Base-by-base conservation (phyloP, 2,888 invertebrate genomes). In the Scelioninae gen. 1 region DNA sequence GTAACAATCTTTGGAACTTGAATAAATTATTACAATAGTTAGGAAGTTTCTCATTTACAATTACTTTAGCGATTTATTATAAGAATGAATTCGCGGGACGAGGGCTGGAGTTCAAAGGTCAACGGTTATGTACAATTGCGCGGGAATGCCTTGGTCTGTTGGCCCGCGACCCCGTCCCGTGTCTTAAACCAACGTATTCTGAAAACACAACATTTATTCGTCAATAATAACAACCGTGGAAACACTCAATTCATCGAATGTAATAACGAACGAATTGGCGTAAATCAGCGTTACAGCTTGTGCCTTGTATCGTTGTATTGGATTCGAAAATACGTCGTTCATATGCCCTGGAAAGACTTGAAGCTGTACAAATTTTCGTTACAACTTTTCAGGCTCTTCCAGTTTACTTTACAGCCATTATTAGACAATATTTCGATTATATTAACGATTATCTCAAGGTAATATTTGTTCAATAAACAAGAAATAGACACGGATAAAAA, bases 21-120 rank as follows among this genome's bases (percentile, higher is more conserved):
- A 60, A 77, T 77, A 78, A 78, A 78, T 78, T 65, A 78, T 78
- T 71, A 58, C 65, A 78, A 78, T 72, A 79, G 72, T 60, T 79
- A 72, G 68, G 76, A 77, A 77, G 32, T n/a, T 77, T 49, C 11
- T 63, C 77, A 63, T 68, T 68, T 68, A 76, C 60, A 76, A 56
- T 62, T 56, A 68, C 47, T 76, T 68, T 69, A 77, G 55, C 40
- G 68, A 69, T 77, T 74, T 80, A 80, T 80, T 74, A 80, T 74
- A 80, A 62, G 40, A 68, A 62, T 63, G 34, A 62, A 74, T 49
- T 23, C 43, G 49, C 66, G 43, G 38, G 45, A 51, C 29, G 38
- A 49, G 40, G 10, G 31, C 23, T n/a, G 47, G 11, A 51, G 45
- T 29, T 7, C 16, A 10, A 51, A 32, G 10, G 29, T 55, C 23